phyloP scores from a whole-genome alignment of 2,113 vertebrate species.

The Larimichthys crocea region DNA sequence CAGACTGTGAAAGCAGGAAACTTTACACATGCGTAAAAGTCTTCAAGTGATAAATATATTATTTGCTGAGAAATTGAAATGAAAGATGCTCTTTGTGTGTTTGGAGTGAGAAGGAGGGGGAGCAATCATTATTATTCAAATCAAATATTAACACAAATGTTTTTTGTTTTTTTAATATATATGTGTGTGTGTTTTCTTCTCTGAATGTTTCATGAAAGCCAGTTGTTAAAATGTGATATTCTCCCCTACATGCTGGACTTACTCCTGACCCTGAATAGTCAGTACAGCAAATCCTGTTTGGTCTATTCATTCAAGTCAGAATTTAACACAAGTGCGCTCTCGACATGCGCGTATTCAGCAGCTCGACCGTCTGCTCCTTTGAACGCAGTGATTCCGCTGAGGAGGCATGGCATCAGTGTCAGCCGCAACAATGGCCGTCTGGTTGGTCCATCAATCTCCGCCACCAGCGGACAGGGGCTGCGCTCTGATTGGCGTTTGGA shows the following conservation, averaged over 20 bases:
- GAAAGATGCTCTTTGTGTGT: neutral
- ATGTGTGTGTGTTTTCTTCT: neutral
- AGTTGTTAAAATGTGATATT: conserved; percentile 5
- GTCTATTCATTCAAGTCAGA: conserved; percentile 64
- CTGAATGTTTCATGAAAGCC: neutral
- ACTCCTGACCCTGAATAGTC: conserved; percentile 12
- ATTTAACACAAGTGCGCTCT: conserved; percentile 66
- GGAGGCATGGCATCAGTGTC: conserved; percentile 79
- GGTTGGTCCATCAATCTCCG: conserved; percentile 79
- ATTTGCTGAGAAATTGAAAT: neutral
- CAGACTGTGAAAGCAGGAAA: neutral
- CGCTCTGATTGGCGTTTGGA: conserved; percentile 68
- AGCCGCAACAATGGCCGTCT: conserved; percentile 75
- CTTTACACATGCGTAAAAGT: too few species aligned
- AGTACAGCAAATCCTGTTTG: conserved; percentile 59
- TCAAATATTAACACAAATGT: neutral
- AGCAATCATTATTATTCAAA: neutral
- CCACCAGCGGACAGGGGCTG: conserved; percentile 51
- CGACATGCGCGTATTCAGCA: conserved; percentile 65
- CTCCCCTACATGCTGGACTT: conserved; percentile 3
- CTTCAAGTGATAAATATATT: neutral
- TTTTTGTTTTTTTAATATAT: neutral
- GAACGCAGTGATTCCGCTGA: conserved; percentile 74
- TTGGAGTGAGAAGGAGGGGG: neutral
- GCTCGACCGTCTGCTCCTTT: conserved; percentile 69